A percentile compares a stretch with the other conserved stretches of the same genome.
Evolutionary conservation across 2,888 invertebrate species (phyloP).

Genomic region (Stegophylla sp.): DNA sequence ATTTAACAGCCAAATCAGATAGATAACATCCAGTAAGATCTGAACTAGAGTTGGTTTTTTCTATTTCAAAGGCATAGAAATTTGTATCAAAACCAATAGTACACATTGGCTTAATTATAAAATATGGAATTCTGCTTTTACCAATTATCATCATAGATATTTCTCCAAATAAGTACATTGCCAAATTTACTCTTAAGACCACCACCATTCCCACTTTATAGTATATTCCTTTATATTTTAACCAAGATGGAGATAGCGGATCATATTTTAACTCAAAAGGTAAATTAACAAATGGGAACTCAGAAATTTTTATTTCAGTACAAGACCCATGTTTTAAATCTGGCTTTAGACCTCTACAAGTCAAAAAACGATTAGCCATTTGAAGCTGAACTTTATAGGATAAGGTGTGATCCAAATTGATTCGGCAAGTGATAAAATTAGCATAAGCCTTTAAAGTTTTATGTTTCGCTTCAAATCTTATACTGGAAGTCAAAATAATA

Average conservation of each 20-base stretch:
- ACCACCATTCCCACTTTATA: not conserved
- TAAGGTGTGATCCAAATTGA: not conserved
- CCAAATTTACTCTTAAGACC: not conserved
- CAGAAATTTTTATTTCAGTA: no score
- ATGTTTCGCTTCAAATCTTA: not conserved
- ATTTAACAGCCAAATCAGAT: not conserved
- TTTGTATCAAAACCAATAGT: not conserved
- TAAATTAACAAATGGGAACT: not conserved
- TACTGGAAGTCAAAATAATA: not conserved
- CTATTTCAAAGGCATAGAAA: not conserved
- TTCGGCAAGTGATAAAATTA: not conserved
- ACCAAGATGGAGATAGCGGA: not conserved
- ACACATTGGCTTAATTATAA: not conserved
- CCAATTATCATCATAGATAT: not conserved
- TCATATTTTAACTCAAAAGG: not conserved
- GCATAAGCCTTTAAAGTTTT: not conserved
- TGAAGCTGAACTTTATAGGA: no score
- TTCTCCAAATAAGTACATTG: not conserved
- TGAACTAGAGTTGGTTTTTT: not conserved
- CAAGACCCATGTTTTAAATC: no score
- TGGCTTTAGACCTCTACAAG: no score
- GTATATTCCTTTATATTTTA: not conserved
- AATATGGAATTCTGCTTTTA: conserved; percentile 3
- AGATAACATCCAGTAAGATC: not conserved
- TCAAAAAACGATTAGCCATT: no score